Base-by-base conservation (phyloP, 2,888 invertebrate genomes). In the Cryptocheilus praepositus region DNA sequence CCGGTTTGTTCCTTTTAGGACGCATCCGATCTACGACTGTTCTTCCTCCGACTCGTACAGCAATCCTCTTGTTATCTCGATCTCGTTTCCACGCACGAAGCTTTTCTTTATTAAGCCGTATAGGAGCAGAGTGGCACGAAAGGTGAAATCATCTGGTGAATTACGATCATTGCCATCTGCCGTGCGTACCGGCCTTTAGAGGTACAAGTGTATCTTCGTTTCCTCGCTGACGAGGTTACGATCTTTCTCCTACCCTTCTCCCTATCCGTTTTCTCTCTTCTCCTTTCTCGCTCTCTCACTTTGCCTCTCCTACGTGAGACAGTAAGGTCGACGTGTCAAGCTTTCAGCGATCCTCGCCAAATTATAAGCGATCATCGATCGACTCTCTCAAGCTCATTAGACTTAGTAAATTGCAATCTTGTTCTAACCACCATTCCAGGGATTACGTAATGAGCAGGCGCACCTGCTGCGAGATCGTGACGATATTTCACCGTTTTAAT, bases 401-500 rank as follows among this genome's bases (percentile, higher is more conserved):
- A 58, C 46, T 43, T 63, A 63, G 70, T 81, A 36, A 81, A 80
- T 80, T 79, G 74, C 76, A 58, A 69, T 71, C 74, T 70, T 61
- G 67, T 79, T 67, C 64, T 60, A 49, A 53, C 52, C 68, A 58
- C 71, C 67, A 66, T 67, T 71, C 67, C 36, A 65, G 18, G 21
- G 58, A 61, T 78, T 79, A 73, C 68, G 64, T 70, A 77, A 74
- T 55, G 65, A 69, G 64, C 51, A 28, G 43, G 66, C 67, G 56
- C 67, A 59, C 16, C 61, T 67, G 60, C 70, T 62, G 70, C 61
- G 45, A 68, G 74, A 78, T 74, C 74, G 64, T 62, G 64, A 69
- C 64, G 77, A 79, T 79, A 71, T 80, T 76, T 79, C 77, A 79
- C 72, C 72, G 74, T 79, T 78, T 74, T 79, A 78, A 78, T 79